Percentiles rank a stretch among this genome's conserved stretches.
Evolutionary conservation across 2,113 vertebrate genomes (phyloP).

Genomic region (Mormoops blainvillei): DNA sequence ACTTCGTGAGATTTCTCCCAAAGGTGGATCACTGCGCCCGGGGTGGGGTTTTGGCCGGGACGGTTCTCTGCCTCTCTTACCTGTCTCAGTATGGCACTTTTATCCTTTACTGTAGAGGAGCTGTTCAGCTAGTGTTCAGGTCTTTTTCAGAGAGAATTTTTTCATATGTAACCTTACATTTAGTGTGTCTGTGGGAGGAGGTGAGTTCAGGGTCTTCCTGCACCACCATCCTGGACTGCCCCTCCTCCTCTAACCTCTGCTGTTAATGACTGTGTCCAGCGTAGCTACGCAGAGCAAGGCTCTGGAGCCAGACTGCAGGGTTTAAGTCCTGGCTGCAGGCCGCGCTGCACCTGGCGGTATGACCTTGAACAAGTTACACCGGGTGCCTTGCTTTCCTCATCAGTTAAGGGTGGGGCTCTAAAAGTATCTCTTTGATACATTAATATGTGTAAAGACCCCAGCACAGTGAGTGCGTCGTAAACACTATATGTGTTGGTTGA

Average conservation of each 20-base stretch:
- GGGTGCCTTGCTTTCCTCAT: not conserved
- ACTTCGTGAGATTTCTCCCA: not conserved
- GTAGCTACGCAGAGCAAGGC: rapidly evolving
- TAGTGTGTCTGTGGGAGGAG: not conserved
- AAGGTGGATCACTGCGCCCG: rapidly evolving
- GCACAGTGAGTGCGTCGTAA: not conserved
- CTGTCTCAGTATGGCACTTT: not conserved
- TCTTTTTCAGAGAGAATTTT: not conserved
- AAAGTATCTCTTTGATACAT: not conserved
- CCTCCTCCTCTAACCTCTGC: not conserved
- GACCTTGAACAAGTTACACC: not conserved
- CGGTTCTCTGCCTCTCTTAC: not conserved
- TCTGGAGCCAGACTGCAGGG: not conserved
- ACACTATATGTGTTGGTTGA: not conserved
- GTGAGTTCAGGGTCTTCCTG: not conserved
- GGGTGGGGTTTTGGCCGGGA: not conserved
- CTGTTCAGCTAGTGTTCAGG: not conserved
- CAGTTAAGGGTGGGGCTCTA: not conserved
- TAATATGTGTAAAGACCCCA: not conserved
- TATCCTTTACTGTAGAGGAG: not conserved
- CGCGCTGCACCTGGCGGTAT: not conserved
- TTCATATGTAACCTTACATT: not conserved
- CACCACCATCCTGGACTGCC: not conserved
- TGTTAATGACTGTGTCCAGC: not conserved
- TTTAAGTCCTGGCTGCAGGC: not conserved